Base-by-base conservation (phyloP, 2,888 invertebrate genomes). In the Pristionchus arcanus region DNA sequence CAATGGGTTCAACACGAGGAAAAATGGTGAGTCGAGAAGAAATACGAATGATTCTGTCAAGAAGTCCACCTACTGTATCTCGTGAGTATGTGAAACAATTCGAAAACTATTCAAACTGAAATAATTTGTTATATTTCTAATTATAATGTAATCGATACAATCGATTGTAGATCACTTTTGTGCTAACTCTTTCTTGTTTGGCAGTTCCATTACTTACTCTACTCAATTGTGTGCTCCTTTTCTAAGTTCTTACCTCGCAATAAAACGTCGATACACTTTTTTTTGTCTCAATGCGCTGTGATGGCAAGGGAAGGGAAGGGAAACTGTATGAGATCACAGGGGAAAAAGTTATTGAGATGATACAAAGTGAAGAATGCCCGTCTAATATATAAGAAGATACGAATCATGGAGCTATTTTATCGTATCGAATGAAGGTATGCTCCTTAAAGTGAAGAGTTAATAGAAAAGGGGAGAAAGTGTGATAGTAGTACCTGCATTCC, bases 401-500 rank as follows among this genome's bases (percentile, higher is more conserved):
- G 28, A 55, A 37, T 89, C 49, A 89, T 13, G 89, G 89, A 16
- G 89, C 89, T 49, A 89, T 81, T 66, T 89, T 89, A 31, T 89
- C 91, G 90, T 93, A 93, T 85, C 93, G 91, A 59, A 93, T 92
- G 88, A 93, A 93, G 9, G 93, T 93, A 90, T 93, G 93, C 85
- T 93, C 93, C 89, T 89, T 42, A 71, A 87, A 49, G 49, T 11
- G 55, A 71, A 28, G 21, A 34, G 28, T 55, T 53, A 83, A 53
- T 53, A 28, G 83, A 55, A 55, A 28, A 55, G 25, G 49, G 25
- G 31, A 15, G 55, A 55, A 55, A 83, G 83, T 28, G 28, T 31
- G 28, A 83, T 28, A 83, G n/a, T 77, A 89, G n/a, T 77, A 89
- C 93, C 66, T 94, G 94, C 94, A 95, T 94, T 55, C 94, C 94